These are phyloP conservation scores for Melanotaenia pygmaea DNA, from an alignment of 2,797 vertebrate species.

Conservation along the genomic window DNA sequence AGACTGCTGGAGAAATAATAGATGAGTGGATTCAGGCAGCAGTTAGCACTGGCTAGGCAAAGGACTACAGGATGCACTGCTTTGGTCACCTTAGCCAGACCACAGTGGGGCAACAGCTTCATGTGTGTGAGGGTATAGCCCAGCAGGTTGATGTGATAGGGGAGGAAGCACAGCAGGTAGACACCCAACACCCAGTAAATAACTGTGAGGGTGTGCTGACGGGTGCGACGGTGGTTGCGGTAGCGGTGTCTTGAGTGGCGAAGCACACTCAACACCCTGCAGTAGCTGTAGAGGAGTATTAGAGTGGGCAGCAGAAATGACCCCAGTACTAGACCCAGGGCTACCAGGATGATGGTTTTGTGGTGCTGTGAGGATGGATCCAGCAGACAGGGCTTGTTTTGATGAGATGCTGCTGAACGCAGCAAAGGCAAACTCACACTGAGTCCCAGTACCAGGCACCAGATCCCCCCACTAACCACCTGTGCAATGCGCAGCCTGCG, in stretches of 20 bases:
- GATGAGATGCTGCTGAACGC: conserved; percentile 42
- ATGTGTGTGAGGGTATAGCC: conserved; percentile 79
- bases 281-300: conserved; percentile 81
- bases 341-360: conserved; percentile 66
- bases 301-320: conserved; percentile 75
- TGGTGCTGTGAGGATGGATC: conserved; percentile 70
- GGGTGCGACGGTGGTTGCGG: conserved; percentile 34
- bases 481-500: conserved; percentile 62
- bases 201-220: conserved; percentile 68
- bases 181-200: conserved; percentile 81
- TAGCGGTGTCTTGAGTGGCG: conserved; percentile 48
- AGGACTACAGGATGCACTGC: conserved; percentile 76
- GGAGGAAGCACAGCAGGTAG: conserved; percentile 81
- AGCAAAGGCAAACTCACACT: conserved; percentile 73
- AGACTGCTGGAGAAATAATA: conserved; percentile 80
- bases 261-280: conserved; percentile 72
- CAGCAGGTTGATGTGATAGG: conserved; percentile 82
- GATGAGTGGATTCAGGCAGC: conserved; percentile 82
- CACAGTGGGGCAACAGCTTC: conserved; percentile 72
- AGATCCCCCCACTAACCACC: conserved; percentile 71
- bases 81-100: conserved; percentile 66
- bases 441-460: conserved; percentile 79
- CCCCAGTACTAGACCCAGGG: conserved; percentile 69
- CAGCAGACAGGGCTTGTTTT: conserved; percentile 65
- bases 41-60: conserved; percentile 77